phyloP scores from a whole-genome alignment of 1,140 invertebrate species.

The Drosophila auraria region DNA sequence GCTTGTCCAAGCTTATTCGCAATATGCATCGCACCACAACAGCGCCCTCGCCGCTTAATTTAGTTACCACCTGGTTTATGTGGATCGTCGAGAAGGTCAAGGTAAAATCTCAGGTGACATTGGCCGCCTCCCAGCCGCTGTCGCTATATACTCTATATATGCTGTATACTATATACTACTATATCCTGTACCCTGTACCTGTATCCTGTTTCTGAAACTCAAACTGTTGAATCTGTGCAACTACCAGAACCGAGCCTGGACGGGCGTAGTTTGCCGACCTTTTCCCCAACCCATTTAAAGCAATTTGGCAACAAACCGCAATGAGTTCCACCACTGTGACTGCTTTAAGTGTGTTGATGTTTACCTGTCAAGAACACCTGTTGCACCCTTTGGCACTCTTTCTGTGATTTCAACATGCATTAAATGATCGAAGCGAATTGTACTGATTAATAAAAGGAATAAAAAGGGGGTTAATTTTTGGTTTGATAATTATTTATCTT shows the following conservation, averaged over 20 bases:
- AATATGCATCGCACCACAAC: constrained; percentile 99
- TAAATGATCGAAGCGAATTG: constrained; percentile 2
- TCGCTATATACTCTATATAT: constrained; percentile 24
- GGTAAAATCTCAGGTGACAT: constrained; percentile 84
- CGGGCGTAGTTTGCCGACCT: constrained; percentile 72
- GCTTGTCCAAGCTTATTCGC: constrained; percentile 98
- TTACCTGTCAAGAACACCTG: constrained; percentile 27
- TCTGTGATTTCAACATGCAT: constrained; percentile 24
- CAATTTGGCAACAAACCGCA: constrained; percentile 84
- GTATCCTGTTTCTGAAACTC: constrained; percentile 14
- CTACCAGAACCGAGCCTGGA: constrained; percentile 53
- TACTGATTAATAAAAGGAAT: neutral
- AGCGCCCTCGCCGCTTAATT: constrained; percentile 98
- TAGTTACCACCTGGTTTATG: constrained; percentile 96
- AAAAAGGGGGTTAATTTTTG: neutral
- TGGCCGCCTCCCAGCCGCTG: constrained; percentile 36
- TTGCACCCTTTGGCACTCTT: constrained; percentile 32
- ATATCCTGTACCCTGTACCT: constrained; percentile 28
- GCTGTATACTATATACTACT: constrained; percentile 23
- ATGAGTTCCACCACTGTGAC: constrained; percentile 49
- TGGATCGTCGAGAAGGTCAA: constrained; percentile 93
- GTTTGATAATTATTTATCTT: neutral
- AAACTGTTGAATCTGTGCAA: constrained; percentile 23
- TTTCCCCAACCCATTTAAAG: constrained; percentile 85
- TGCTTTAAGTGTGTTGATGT: constrained; percentile 81